Conservation (phyloP, 2,113 vertebrate genomes). For the Hemibagrus wyckioides region DNA sequence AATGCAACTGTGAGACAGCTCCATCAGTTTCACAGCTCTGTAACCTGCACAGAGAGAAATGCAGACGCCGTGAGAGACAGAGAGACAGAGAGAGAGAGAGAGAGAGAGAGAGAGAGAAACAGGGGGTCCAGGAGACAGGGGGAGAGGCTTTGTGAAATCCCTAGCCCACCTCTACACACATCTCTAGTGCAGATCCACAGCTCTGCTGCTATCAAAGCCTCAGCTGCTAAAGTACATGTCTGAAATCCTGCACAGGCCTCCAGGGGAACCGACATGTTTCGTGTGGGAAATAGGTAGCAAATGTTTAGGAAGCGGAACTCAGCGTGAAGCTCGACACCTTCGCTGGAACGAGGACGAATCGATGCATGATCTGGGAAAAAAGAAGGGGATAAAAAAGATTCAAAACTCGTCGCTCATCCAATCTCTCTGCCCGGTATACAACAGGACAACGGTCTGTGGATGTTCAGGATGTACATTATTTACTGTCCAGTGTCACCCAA, state of each 20-base stretch:
- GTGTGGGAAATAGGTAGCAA: constrained; percentile 10
- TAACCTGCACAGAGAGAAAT: background rate
- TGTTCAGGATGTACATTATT: no score
- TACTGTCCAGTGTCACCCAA: no score
- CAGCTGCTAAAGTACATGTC: background rate
- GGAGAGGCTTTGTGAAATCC: constrained; percentile 1
- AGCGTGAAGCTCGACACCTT: background rate
- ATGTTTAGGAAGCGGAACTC: constrained; percentile 18
- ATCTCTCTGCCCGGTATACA: background rate
- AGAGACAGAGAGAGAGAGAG: no score
- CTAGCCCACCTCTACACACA: background rate
- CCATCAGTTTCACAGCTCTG: constrained; percentile 6
- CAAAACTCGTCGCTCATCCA: background rate
- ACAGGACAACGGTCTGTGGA: background rate
- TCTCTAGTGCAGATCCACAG: background rate
- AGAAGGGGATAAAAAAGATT: background rate
- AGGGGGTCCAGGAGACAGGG: background rate
- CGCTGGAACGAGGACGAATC: background rate
- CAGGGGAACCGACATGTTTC: background rate
- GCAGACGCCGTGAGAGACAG: background rate
- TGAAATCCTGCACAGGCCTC: constrained; percentile 1
- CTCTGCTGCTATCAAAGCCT: background rate
- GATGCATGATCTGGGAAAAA: background rate
- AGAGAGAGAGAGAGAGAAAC: no score
- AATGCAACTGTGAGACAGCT: background rate